A percentile compares a stretch with the other conserved stretches of the same genome.
These are phyloP conservation scores for Rhinoraja longicauda DNA, from an alignment of 2,797 vertebrate genomes.

Conservation along the genomic window DNA sequence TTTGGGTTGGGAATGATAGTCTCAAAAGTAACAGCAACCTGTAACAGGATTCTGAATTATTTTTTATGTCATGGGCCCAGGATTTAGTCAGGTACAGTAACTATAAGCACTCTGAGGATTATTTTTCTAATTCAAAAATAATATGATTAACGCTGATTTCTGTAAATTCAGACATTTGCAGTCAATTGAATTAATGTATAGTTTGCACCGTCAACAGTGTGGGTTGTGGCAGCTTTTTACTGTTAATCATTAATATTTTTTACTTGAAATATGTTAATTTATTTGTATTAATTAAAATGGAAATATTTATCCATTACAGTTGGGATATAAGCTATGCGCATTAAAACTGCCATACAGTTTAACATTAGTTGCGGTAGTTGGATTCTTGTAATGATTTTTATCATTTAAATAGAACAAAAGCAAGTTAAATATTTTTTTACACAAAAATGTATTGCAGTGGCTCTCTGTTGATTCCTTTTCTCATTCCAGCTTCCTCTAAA, in stretches of 20 bases:
- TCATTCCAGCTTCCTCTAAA: constrained; percentile 39
- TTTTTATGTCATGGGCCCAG: not conserved
- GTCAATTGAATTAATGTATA: not conserved
- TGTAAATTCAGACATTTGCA: not conserved
- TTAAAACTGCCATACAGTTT: not conserved
- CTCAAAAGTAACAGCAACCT: not conserved
- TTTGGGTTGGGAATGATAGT: not conserved
- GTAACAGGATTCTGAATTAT: not conserved
- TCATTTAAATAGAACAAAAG: not conserved
- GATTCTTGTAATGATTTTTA: not conserved
- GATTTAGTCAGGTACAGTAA: not conserved
- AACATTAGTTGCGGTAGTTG: not conserved
- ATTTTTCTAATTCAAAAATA: not conserved
- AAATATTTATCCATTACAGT: too few species aligned
- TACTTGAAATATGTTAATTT: not conserved
- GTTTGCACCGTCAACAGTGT: not conserved
- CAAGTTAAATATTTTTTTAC: constrained; percentile 29
- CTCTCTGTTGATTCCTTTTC: not conserved
- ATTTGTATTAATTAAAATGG: not conserved
- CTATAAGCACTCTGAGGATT: not conserved
- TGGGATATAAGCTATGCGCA: not conserved
- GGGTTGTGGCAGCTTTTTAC: not conserved
- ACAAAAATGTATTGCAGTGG: not conserved
- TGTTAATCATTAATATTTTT: not conserved
- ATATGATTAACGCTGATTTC: not conserved